Evolutionary conservation across 2,113 vertebrate genomes (phyloP).

Genomic region (Puma concolor): DNA sequence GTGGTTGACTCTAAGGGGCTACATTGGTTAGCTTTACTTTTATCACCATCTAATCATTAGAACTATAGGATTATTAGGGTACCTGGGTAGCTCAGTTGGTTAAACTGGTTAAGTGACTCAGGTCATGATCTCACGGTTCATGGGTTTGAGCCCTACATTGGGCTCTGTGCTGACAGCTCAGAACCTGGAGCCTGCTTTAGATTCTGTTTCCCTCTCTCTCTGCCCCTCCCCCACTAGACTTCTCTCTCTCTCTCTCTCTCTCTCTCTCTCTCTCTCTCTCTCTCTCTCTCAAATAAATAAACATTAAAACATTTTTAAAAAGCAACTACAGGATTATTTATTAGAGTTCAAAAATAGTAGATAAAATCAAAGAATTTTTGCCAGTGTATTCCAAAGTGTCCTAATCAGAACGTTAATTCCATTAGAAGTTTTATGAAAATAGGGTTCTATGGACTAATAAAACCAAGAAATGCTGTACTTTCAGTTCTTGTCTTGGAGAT

Average conservation of each 20-base stretch:
- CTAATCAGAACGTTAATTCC: not conserved
- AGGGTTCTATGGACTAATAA: not conserved
- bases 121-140: too few species aligned
- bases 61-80: not conserved
- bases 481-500: not conserved
- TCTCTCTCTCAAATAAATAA: too few species aligned
- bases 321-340: not conserved
- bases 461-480: not conserved
- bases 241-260: too few species aligned
- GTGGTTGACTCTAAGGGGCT: not conserved
- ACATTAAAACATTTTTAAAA: too few species aligned
- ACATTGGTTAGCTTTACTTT: not conserved
- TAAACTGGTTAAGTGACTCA: too few species aligned
- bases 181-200: too few species aligned
- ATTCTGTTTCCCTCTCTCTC: too few species aligned
- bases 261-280: too few species aligned
- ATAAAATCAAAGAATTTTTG: not conserved
- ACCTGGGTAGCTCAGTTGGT: too few species aligned
- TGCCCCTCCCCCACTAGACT: too few species aligned
- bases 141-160: too few species aligned
- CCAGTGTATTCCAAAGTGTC: not conserved
- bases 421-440: not conserved
- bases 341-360: not conserved
- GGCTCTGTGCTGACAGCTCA: too few species aligned
- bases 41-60: not conserved